Evolutionary conservation across 2,797 vertebrate genomes (phyloP), one percentile per base, ranked within the genome.

Genomic region (Rhynchotus rufescens): DNA sequence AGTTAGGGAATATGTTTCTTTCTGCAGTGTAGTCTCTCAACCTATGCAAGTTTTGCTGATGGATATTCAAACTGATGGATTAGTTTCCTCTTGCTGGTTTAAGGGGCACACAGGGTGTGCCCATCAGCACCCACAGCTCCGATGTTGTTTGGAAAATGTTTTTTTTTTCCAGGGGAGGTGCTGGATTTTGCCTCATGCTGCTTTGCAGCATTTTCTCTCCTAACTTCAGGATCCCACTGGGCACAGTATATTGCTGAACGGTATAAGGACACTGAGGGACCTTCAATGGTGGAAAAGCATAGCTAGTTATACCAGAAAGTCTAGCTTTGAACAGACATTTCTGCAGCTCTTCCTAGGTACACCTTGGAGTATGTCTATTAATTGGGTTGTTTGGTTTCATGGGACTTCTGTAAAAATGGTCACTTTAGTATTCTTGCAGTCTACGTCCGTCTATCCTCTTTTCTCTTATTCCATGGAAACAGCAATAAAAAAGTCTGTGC

Each of bases 351-450:
- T 85, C 56, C 61, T 80, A 59, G 57, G 52, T 23, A 60, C 12
- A 5, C 3, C 1, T 62, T 26, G 47, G 40, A 25, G 4, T 23
- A 1, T 15, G 8, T 49, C 12, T 36, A 1, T 49, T 59, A n/a
- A 23, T 66, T 47, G 61, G 73, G 15, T 52, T 62, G 20, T 25
- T 79, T 87, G 42, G 57, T 64, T 80, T 68, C 62, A 65, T 87
- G 73, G 57, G 36, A 42, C 2, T 21, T 54, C 47, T 68, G 59
- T 36, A 44, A 61, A 68, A 69, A 54, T 20, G 32, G 61, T 56
- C 49, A 56, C 36, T 91, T 75, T 10, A 51, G 28, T 5, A 0
- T 66, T 86, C 40, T 9, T 62, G 66, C 59, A 51, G 30, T 40
- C 85, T 84, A 15, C 30, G 54, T 54, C 80, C 52, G 28, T 36